A percentile compares a stretch with the other conserved stretches of the same genome.
These are phyloP conservation scores for Symphodus melops DNA, from an alignment of 2,113 vertebrate species.

Conservation along the genomic window DNA sequence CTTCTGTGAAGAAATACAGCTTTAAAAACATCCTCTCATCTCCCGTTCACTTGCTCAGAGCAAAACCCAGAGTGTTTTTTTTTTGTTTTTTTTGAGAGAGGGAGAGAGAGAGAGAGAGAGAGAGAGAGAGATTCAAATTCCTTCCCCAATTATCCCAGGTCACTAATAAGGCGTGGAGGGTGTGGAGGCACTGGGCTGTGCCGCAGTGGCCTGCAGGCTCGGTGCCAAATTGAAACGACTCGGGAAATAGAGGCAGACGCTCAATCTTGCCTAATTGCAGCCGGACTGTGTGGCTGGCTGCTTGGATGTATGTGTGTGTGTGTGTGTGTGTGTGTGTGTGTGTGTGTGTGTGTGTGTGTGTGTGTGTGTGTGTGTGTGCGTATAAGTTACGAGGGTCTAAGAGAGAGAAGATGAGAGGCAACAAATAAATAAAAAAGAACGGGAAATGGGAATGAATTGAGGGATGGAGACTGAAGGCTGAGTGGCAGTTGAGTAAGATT, in stretches of 20 bases:
- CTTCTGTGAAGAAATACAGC: slow-evolving; percentile 14
- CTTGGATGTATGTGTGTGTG: slow-evolving; percentile 19
- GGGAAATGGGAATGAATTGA: slow-evolving; percentile 19
- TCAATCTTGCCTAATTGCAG: slow-evolving; percentile 73
- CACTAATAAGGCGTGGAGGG: slow-evolving; percentile 72
- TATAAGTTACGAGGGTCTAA: slow-evolving; percentile 46
- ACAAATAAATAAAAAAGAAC: slow-evolving; percentile 38
- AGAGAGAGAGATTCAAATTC: slow-evolving; percentile 37
- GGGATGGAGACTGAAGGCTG: slow-evolving; percentile 43
- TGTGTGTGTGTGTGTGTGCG: neutral
- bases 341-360: slow-evolving; percentile 1
- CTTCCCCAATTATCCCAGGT: slow-evolving; percentile 79
- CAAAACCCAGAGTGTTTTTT: slow-evolving; percentile 41
- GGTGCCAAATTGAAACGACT: slow-evolving; percentile 73
- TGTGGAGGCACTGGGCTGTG: slow-evolving; percentile 76
- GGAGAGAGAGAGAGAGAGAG: neutral
- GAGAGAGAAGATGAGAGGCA: slow-evolving; percentile 47
- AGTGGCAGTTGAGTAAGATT: slow-evolving; percentile 59
- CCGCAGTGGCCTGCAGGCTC: slow-evolving; percentile 70
- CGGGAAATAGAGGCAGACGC: slow-evolving; percentile 66
- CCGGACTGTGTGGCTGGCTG: slow-evolving; percentile 46
- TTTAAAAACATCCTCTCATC: slow-evolving; percentile 70
- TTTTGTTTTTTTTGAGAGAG: neutral
- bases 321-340: slow-evolving; percentile 2
- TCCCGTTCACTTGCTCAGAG: slow-evolving; percentile 47